Evolutionary conservation across 2,888 invertebrate genomes (phyloP).

Genomic region (Rhogogaster chlorosoma): DNA sequence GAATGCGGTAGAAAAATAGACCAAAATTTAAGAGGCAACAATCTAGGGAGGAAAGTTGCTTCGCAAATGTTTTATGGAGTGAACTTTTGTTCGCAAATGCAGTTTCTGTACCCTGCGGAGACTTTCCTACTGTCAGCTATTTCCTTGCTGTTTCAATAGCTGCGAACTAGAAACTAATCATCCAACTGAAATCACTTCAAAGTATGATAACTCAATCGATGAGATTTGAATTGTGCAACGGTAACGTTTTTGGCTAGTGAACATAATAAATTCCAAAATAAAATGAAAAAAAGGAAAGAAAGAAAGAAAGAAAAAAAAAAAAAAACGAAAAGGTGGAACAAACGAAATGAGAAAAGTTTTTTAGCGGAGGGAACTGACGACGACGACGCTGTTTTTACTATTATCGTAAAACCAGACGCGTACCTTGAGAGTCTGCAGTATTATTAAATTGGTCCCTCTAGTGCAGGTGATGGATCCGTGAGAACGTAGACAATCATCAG

Average conservation of each 20-base stretch:
- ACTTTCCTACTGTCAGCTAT: neutral
- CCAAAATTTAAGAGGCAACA: neutral
- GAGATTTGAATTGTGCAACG: neutral
- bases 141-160: neutral
- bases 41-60: neutral
- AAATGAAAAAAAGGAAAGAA: neutral
- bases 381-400: neutral
- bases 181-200: neutral
- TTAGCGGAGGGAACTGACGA: neutral
- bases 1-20: neutral
- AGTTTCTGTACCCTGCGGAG: neutral
- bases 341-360: slow-evolving; percentile 1
- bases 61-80: neutral
- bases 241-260: neutral
- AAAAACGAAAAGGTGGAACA: neutral
- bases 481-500: neutral
- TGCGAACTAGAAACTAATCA: neutral
- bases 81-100: neutral
- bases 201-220: neutral
- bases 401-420: neutral
- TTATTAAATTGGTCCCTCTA: neutral
- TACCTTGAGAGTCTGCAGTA: neutral
- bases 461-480: neutral
- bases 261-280: neutral
- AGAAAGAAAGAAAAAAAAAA: too few relatives aligned